Conservation (phyloP, 2,888 invertebrate genomes). For the Iphiclides podalirius region DNA sequence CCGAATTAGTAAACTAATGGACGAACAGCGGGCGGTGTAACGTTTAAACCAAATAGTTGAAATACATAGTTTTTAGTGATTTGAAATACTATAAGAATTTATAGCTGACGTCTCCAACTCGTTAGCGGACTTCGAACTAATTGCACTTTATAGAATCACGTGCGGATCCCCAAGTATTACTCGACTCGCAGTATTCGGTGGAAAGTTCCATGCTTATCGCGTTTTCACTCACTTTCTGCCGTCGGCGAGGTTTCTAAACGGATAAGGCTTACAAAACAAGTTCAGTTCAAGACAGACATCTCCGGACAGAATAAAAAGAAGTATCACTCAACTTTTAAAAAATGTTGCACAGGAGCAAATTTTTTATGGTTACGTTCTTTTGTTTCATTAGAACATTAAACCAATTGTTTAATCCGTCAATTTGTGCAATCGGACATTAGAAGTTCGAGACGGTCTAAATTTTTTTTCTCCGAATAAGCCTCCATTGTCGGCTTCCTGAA, state of each 20-base stretch:
- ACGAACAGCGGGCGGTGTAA: slow-evolving; percentile 27
- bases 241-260: neutral
- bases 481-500: slow-evolving; percentile 15
- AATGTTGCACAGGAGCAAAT: too few species aligned
- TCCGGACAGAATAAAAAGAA: too few species aligned
- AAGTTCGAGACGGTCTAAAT: too few species aligned
- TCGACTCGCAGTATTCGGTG: slow-evolving; percentile 18
- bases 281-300: too few species aligned
- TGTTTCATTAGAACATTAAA: too few species aligned
- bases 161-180: slow-evolving; percentile 15
- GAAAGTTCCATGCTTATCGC: slow-evolving; percentile 17
- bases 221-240: too few species aligned
- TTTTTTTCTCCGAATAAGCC: slow-evolving; percentile 9
- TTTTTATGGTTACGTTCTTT: too few species aligned
- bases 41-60: slow-evolving; percentile 50
- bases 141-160: neutral
- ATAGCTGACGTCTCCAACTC: slow-evolving; percentile 9
- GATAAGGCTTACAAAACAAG: too few species aligned
- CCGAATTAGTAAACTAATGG: slow-evolving; percentile 6
- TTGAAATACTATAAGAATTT: slow-evolving; percentile 6
- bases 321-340: too few species aligned
- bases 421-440: too few species aligned
- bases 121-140: slow-evolving; percentile 11
- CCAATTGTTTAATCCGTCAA: too few species aligned
- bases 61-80: slow-evolving; percentile 27